Evolutionary conservation across 2,797 vertebrate genomes (phyloP), one percentile per base, ranked within the genome.

Genomic region (Neosalanx taihuensis): DNA sequence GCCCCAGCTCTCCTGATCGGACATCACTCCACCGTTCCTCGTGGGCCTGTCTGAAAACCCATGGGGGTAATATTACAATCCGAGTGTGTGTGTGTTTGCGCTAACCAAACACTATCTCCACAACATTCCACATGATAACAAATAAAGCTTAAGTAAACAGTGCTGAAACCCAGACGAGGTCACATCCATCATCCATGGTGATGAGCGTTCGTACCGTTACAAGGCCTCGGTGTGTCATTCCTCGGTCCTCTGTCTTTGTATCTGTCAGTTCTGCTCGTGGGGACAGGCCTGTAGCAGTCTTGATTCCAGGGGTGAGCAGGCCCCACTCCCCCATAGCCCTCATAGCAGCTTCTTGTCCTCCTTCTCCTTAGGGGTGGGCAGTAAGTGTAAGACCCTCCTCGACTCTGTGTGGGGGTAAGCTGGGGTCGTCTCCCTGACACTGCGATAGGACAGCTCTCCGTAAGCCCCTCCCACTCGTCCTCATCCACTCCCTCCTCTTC

Each of bases 1-100:
- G 17, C 74, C 74, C 82, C 84, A 85, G 26, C 64, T 76, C 3
- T 85, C 83, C 66, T 83, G 81, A 35, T 79, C 81, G 33, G 73
- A 62, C 6, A 29, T n/a, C 9, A 49, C 51, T 3, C 35, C 15
- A 12, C 66, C 64, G 10, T 71, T 76, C 35, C 41, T 71, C 63
- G n/a, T 75, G 60, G 60, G 58, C 69, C 76, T 76, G 26, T 76
- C 67, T 73, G 64, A 6, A 75, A 60, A 57, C n/a, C 5, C 5
- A 57, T 33, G 26, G 59, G 17, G 3, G 13, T 30, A 26, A 26
- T 61, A 61, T 57, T 57, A 61, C 23, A 10, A 61, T 2, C 3
- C 2, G 15, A 64, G 23, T 26, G 23, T 26, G 23, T 37, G 35
- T 37, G 35, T 37, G 10, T 13, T 46, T 46, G 7, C 41, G 13